Evolutionary conservation across 2,113 vertebrate species (phyloP).

Genomic region (Oophaga pumilio): DNA sequence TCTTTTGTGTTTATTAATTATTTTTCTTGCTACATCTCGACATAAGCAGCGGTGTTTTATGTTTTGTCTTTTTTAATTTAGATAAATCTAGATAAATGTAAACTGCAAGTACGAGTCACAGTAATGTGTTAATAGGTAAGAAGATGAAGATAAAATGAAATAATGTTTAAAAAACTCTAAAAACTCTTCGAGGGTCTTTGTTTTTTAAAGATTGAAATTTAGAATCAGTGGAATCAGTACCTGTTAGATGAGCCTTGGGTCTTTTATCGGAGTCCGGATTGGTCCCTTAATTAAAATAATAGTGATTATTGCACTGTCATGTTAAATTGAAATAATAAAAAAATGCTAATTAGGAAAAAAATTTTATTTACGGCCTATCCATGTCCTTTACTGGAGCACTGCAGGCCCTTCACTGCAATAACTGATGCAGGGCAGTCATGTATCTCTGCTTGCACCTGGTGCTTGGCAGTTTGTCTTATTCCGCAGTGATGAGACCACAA

Average conservation of each 20-base stretch:
- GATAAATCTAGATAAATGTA: too few species aligned
- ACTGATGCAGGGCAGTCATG: neutral
- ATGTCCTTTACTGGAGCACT: neutral
- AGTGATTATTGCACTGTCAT: neutral
- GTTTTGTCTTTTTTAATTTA: too few species aligned
- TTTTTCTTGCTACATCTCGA: too few species aligned
- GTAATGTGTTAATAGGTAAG: too few species aligned
- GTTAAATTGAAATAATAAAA: neutral
- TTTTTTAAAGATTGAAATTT: neutral
- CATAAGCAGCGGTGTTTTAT: too few species aligned
- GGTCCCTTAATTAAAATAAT: neutral
- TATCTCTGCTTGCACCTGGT: neutral
- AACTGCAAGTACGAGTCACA: neutral
- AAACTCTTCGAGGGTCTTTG: too few species aligned
- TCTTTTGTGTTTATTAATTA: too few species aligned
- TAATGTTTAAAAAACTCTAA: too few species aligned
- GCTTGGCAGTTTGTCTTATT: neutral
- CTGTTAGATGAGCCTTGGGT: conserved; percentile 39
- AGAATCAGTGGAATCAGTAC: neutral
- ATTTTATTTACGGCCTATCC: neutral
- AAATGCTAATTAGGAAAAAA: neutral
- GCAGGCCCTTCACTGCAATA: neutral
- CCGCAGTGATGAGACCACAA: neutral
- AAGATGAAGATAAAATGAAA: too few species aligned
- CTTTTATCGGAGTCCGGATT: neutral